Conservation (phyloP, 2,797 vertebrate species). For the Eulemur mongoz region DNA sequence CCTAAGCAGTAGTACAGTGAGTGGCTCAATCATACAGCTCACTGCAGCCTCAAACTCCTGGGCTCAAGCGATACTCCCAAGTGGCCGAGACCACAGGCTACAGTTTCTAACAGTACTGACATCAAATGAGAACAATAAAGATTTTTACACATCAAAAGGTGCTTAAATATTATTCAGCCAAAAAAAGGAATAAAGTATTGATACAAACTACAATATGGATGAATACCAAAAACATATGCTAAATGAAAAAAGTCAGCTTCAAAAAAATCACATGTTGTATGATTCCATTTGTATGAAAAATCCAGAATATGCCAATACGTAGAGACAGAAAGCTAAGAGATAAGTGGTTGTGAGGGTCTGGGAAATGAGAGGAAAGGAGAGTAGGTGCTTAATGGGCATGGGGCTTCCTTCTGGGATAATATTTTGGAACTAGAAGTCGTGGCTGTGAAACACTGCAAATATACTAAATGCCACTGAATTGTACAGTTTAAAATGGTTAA, state of each 20-base stretch:
- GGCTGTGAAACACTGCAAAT: background rate
- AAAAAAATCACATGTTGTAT: background rate
- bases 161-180: constrained; percentile 14
- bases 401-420: background rate
- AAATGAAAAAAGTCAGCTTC: background rate
- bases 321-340: background rate
- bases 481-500: background rate
- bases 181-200: background rate
- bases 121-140: background rate
- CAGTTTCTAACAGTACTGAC: background rate
- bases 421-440: background rate
- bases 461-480: background rate
- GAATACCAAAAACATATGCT: background rate
- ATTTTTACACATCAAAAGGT: background rate
- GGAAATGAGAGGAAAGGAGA: background rate
- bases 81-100: background rate
- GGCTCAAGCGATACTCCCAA: too few relatives aligned
- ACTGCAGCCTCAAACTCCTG: too few relatives aligned
- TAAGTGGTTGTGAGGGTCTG: background rate
- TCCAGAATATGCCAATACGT: background rate
- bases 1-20: too few relatives aligned
- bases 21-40: too few relatives aligned
- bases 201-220: background rate
- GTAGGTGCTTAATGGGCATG: background rate
- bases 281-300: background rate